Percentiles rank a stretch among this genome's conserved stretches.
These are phyloP conservation scores for Hirtodrosophila histrioides DNA, from an alignment of 2,888 invertebrate genomes.

Conservation along the genomic window DNA sequence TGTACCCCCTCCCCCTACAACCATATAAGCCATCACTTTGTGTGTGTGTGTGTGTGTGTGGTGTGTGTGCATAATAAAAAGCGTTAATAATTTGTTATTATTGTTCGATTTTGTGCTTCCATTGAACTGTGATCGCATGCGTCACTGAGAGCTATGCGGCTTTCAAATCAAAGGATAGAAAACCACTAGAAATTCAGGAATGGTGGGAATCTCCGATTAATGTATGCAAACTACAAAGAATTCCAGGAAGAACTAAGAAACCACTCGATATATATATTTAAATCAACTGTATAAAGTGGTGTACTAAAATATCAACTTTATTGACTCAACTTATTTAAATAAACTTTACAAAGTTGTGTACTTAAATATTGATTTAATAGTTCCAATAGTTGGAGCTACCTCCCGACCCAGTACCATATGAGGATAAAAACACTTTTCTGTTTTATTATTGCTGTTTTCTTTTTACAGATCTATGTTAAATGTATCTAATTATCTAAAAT, in stretches of 20 bases:
- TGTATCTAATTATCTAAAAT: too few relatives aligned
- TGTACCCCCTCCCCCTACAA: constrained; percentile 19
- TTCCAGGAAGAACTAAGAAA: too few relatives aligned
- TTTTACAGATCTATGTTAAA: too few relatives aligned
- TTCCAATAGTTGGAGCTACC: neutral
- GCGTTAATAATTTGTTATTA: constrained; percentile 59
- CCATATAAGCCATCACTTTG: constrained; percentile 1
- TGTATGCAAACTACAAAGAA: too few relatives aligned
- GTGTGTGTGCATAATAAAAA: constrained; percentile 47
- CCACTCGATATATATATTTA: too few relatives aligned
- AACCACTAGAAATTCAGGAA: constrained; percentile 11
- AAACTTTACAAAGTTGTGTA: neutral
- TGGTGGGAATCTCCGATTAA: neutral
- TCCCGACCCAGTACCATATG: too few relatives aligned
- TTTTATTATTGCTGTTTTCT: too few relatives aligned
- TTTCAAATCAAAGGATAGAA: constrained; percentile 25
- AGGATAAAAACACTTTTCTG: too few relatives aligned
- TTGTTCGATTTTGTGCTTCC: constrained; percentile 44
- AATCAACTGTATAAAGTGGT: too few relatives aligned
- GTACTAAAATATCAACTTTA: too few relatives aligned
- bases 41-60: constrained; percentile 17
- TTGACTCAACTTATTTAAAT: neutral
- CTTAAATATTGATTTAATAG: neutral
- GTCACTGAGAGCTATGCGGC: constrained; percentile 37
- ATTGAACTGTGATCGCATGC: constrained; percentile 63